Conservation (phyloP, 2,113 vertebrate species). For the Panthera uncia region DNA sequence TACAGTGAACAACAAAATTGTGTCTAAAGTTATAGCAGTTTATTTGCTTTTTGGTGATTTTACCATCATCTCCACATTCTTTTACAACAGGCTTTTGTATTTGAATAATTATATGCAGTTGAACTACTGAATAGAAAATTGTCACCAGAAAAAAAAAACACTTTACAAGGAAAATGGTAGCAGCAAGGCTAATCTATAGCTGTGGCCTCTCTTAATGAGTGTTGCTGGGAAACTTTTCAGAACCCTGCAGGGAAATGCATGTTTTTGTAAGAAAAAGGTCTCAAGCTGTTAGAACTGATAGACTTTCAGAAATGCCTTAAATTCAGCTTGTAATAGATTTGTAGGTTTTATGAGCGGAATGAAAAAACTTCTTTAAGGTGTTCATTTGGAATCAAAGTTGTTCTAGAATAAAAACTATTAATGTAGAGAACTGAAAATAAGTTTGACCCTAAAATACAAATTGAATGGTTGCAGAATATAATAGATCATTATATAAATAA, state of each 20-base stretch:
- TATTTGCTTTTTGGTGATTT: slow-evolving; percentile 66
- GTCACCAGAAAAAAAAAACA: slow-evolving; percentile 59
- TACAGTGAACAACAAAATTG: neutral
- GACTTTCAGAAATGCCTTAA: slow-evolving; percentile 82
- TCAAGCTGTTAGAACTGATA: slow-evolving; percentile 86
- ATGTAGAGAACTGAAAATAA: slow-evolving; percentile 76
- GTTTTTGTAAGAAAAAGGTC: slow-evolving; percentile 80
- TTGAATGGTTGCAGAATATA: slow-evolving; percentile 51
- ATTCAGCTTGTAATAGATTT: slow-evolving; percentile 80
- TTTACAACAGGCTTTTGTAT: slow-evolving; percentile 63
- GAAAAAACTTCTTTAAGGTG: slow-evolving; percentile 69
- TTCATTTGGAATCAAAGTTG: slow-evolving; percentile 77
- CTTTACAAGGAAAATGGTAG: slow-evolving; percentile 70
- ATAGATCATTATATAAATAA: neutral
- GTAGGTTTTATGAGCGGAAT: slow-evolving; percentile 81
- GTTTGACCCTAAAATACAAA: slow-evolving; percentile 74
- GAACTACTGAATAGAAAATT: slow-evolving; percentile 73
- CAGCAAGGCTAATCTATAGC: slow-evolving; percentile 74
- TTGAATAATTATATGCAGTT: slow-evolving; percentile 76
- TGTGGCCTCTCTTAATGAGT: slow-evolving; percentile 79
- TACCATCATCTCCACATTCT: slow-evolving; percentile 55
- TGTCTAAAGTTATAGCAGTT: slow-evolving; percentile 53
- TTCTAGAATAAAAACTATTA: slow-evolving; percentile 74
- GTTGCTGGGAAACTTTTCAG: slow-evolving; percentile 79
- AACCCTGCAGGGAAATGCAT: slow-evolving; percentile 78